Evolutionary conservation across 1,140 invertebrate genomes (phyloP).

Genomic region (Diorhabda elongata): DNA sequence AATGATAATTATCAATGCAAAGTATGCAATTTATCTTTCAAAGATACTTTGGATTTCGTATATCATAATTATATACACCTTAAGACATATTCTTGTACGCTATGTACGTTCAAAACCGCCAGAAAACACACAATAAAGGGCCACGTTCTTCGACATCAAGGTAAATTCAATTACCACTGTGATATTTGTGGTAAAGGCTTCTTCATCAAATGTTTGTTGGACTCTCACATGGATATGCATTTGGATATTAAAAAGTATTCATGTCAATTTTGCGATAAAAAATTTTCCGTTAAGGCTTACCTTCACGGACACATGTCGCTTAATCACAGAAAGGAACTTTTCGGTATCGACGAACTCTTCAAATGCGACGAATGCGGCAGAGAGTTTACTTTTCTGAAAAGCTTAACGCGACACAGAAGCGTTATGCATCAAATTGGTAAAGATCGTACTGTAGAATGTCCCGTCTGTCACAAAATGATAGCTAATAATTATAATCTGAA

Average conservation of each 20-base stretch:
- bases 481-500: slow-evolving; percentile 39
- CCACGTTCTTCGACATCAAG: slow-evolving; percentile 51
- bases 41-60: slow-evolving; percentile 17
- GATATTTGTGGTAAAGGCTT: slow-evolving; percentile 50
- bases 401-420: slow-evolving; percentile 33
- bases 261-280: slow-evolving; percentile 50
- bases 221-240: slow-evolving; percentile 46
- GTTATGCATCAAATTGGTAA: slow-evolving; percentile 34
- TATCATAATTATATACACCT: slow-evolving; percentile 25
- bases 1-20: slow-evolving; percentile 20
- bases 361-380: slow-evolving; percentile 34
- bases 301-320: slow-evolving; percentile 41
- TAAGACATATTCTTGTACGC: slow-evolving; percentile 19
- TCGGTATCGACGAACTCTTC: slow-evolving; percentile 31
- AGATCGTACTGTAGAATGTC: slow-evolving; percentile 30
- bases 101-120: slow-evolving; percentile 24
- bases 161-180: slow-evolving; percentile 49
- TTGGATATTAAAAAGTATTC: slow-evolving; percentile 34
- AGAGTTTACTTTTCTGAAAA: slow-evolving; percentile 37
- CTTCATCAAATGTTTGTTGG: slow-evolving; percentile 44
- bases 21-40: slow-evolving; percentile 23
- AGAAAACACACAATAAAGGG: slow-evolving; percentile 23
- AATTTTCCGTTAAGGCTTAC: slow-evolving; percentile 46
- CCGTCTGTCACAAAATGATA: slow-evolving; percentile 37
- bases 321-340: slow-evolving; percentile 37